phyloP scores from a whole-genome alignment of 2,888 invertebrate genomes.

The Cheilosia vernalis region DNA sequence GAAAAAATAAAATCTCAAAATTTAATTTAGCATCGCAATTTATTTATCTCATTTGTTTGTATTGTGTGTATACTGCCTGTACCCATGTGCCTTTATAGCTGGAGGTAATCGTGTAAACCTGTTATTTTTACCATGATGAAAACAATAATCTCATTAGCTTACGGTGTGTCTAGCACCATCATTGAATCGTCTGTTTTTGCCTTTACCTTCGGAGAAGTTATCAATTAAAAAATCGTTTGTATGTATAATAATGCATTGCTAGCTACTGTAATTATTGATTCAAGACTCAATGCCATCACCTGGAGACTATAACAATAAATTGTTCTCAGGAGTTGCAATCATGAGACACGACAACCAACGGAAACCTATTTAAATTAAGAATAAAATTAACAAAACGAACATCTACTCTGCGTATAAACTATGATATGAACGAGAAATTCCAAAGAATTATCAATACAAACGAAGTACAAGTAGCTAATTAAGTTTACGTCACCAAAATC shows the following conservation, averaged over 20 bases:
- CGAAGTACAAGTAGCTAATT: too few relatives aligned
- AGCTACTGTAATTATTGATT: conserved; percentile 9
- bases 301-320: neutral
- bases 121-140: neutral
- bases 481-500: too few relatives aligned
- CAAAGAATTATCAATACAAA: too few relatives aligned
- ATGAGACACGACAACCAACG: too few relatives aligned
- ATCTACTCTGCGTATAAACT: too few relatives aligned
- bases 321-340: neutral
- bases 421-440: too few relatives aligned
- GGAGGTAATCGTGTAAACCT: neutral
- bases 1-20: too few relatives aligned
- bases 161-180: neutral
- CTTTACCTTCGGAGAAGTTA: neutral
- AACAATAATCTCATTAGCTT: neutral
- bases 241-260: conserved; percentile 4
- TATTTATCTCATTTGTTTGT: neutral
- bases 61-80: too few relatives aligned
- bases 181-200: neutral
- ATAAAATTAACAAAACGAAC: too few relatives aligned
- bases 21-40: neutral
- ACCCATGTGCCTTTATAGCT: neutral
- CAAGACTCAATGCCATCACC: conserved; percentile 7
- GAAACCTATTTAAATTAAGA: too few relatives aligned
- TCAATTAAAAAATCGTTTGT: conserved; percentile 1